Evolutionary conservation across 2,888 invertebrate species (phyloP).

Genomic region (Drosophila anomalata): DNA sequence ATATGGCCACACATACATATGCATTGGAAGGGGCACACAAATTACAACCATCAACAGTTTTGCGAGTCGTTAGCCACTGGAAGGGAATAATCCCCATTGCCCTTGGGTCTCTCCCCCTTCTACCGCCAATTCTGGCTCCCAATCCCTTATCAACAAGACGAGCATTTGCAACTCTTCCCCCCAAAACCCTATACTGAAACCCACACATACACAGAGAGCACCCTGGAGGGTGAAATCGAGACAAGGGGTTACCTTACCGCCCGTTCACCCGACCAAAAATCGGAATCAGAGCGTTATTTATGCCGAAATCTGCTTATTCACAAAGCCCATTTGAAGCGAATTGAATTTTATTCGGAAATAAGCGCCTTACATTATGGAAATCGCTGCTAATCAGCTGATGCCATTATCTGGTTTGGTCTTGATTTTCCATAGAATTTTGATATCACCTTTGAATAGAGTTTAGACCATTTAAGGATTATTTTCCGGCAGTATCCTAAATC

Average conservation of each 20-base stretch:
- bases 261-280: constrained; percentile 28
- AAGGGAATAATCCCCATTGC: constrained; percentile 22
- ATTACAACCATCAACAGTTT: constrained; percentile 57
- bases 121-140: constrained; percentile 6
- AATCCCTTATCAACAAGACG: constrained; percentile 48
- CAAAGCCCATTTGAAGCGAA: not conserved
- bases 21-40: constrained; percentile 45
- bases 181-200: not conserved
- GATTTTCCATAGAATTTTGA: not conserved
- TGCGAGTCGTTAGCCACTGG: constrained; percentile 53
- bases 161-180: constrained; percentile 28
- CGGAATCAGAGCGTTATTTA: constrained; percentile 1
- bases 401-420: constrained; percentile 10
- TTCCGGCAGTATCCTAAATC: not conserved
- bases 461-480: not conserved
- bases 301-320: constrained; percentile 20
- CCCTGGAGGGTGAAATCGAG: not conserved
- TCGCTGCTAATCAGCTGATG: constrained; percentile 15
- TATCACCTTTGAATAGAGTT: not conserved
- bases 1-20: constrained; percentile 8
- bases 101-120: not conserved
- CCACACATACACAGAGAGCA: constrained; percentile 22
- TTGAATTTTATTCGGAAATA: constrained; percentile 9
- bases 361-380: constrained; percentile 23
- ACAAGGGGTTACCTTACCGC: constrained; percentile 20